Conservation (phyloP, 1,140 invertebrate species). For the Euura saliciscinereae region DNA sequence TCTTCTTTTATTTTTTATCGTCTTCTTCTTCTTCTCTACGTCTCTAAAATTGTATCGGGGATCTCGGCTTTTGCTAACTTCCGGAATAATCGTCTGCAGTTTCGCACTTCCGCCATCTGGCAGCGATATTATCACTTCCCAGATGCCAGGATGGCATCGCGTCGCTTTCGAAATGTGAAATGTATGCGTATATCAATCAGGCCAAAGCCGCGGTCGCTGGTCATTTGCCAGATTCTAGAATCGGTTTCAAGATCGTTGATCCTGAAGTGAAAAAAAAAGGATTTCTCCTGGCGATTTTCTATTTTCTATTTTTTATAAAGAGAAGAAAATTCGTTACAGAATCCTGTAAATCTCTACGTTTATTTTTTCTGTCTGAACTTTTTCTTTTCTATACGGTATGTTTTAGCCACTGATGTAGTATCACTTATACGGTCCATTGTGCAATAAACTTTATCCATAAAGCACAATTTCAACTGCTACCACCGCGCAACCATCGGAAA, state of each 20-base stretch:
- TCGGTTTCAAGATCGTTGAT: too few species aligned
- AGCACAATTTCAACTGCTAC: slow-evolving; percentile 1
- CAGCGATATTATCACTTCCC: too few species aligned
- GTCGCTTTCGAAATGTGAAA: not conserved
- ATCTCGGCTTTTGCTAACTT: too few species aligned
- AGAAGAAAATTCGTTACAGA: not conserved
- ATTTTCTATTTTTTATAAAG: not conserved
- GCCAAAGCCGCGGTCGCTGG: not conserved
- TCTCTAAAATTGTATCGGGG: too few species aligned
- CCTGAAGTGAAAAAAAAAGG: not conserved
- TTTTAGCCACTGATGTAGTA: slow-evolving; percentile 35
- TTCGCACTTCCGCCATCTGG: too few species aligned
- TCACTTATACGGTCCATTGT: slow-evolving; percentile 28
- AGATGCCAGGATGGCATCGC: not conserved
- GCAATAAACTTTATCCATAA: slow-evolving; percentile 24
- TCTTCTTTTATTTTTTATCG: too few species aligned
- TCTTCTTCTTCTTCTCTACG: too few species aligned
- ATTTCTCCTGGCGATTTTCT: not conserved
- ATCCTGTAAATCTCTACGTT: not conserved
- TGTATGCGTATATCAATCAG: slow-evolving; percentile 9
- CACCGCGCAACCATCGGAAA: not conserved
- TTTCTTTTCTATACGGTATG: not conserved
- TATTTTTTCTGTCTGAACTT: not conserved
- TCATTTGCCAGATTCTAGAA: not conserved
- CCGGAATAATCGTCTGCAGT: too few species aligned